Conservation (phyloP, 2,113 vertebrate species). For the Thalassoma bifasciatum region DNA sequence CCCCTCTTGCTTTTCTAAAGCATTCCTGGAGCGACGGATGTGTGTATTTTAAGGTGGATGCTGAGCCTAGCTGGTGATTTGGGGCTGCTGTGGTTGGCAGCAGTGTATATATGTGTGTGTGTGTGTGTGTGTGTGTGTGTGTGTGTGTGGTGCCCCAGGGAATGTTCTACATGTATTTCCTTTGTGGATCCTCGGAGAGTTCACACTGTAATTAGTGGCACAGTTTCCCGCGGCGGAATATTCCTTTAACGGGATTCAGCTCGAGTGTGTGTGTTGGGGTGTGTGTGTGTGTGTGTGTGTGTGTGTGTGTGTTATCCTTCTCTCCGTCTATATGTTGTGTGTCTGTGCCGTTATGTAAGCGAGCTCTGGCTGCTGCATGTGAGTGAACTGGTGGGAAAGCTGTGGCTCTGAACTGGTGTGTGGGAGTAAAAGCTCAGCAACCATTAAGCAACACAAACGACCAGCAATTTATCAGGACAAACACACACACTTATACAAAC, state of each 20-base stretch:
- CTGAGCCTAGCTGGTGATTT: conserved; percentile 79
- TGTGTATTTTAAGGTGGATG: conserved; percentile 80
- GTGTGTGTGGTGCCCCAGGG: conserved; percentile 44
- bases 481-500: conserved; percentile 19
- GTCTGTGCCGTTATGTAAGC: neutral
- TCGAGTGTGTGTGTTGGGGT: conserved; percentile 50
- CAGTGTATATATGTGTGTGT: conserved; percentile 44
- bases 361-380: neutral
- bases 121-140: conserved; percentile 44
- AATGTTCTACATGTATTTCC: conserved; percentile 70
- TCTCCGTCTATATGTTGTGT: conserved; percentile 10
- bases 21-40: conserved; percentile 71
- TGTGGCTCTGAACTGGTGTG: conserved; percentile 27
- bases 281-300: conserved; percentile 27
- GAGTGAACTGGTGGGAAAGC: conserved; percentile 41
- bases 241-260: conserved; percentile 53
- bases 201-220: conserved; percentile 75
- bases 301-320: neutral
- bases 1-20: conserved; percentile 66
- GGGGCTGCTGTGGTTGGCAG: conserved; percentile 70
- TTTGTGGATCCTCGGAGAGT: conserved; percentile 67
- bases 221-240: conserved; percentile 53
- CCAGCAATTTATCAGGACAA: conserved; percentile 37
- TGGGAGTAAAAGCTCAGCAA: conserved; percentile 46
- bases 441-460: conserved; percentile 55